phyloP scores from a whole-genome alignment of 1,140 invertebrate genomes.

The Orchesella cincta region DNA sequence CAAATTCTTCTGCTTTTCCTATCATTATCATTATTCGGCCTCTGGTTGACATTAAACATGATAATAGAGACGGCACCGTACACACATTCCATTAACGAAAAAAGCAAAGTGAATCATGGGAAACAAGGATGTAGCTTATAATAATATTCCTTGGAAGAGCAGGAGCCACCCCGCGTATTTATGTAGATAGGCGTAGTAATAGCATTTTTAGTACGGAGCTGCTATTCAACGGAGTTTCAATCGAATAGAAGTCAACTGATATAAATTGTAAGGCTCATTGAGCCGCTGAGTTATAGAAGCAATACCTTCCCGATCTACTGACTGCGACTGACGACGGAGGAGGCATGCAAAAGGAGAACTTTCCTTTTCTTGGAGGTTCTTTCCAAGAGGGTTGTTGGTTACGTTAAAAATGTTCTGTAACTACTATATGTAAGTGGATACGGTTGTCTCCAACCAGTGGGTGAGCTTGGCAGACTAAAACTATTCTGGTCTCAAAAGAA shows the following conservation, averaged over 20 bases:
- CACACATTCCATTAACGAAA: not conserved
- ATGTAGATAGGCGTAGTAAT: no score
- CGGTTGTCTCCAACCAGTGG: not conserved
- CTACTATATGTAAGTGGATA: not conserved
- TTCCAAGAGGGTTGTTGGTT: not conserved
- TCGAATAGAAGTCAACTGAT: conserved; percentile 13
- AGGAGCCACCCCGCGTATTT: not conserved
- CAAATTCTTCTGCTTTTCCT: not conserved
- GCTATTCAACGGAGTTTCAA: not conserved
- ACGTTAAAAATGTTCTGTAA: not conserved
- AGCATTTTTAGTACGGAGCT: not conserved
- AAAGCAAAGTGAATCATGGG: not conserved
- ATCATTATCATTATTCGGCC: conserved; percentile 7
- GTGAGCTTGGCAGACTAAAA: not conserved
- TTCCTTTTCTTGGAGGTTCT: no score
- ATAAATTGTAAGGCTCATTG: conserved; percentile 26
- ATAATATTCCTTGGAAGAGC: not conserved
- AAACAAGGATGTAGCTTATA: not conserved
- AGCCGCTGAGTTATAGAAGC: conserved; percentile 11
- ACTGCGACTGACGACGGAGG: not conserved
- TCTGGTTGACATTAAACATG: conserved; percentile 7
- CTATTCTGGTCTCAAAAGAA: not conserved
- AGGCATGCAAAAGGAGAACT: conserved; percentile 10
- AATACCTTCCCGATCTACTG: conserved; percentile 19
- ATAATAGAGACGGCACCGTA: not conserved